Evolutionary conservation across 2,113 vertebrate genomes (phyloP).

Genomic region (Platysternon megacephalum): DNA sequence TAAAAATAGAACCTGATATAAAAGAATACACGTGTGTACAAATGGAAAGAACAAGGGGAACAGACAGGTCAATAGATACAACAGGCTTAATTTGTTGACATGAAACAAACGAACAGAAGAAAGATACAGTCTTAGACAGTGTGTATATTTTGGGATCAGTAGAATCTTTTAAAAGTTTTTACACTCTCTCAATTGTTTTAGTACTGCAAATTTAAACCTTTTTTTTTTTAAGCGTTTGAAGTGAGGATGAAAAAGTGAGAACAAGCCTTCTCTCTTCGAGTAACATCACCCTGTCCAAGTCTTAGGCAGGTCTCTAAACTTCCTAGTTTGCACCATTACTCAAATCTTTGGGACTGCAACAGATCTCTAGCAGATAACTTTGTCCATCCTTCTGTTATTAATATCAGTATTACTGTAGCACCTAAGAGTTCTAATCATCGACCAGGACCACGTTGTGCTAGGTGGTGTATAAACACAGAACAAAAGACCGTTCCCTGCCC

Average conservation of each 20-base stretch:
- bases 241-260: too few species aligned
- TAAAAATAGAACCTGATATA: conserved; percentile 41
- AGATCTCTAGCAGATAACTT: not conserved
- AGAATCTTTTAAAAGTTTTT: not conserved
- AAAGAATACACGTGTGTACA: conserved; percentile 33
- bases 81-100: conserved; percentile 59
- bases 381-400: not conserved
- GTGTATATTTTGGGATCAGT: not conserved
- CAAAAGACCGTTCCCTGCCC: not conserved
- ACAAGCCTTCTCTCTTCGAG: too few species aligned
- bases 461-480: not conserved
- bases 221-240: too few species aligned
- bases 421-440: not conserved
- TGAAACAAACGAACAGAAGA: not conserved
- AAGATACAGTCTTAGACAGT: not conserved
- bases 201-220: not conserved
- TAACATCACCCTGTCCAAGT: not conserved
- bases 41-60: conserved; percentile 31
- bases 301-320: not conserved
- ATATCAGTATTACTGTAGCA: not conserved
- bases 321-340: not conserved
- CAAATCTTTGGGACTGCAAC: not conserved
- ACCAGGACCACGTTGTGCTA: not conserved
- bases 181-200: fast-evolving
- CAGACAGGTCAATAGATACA: conserved; percentile 48